Percentiles rank a stretch among this genome's conserved stretches.
Conservation (phyloP, 2,113 vertebrate genomes). For the Eupsittula cactorum region DNA sequence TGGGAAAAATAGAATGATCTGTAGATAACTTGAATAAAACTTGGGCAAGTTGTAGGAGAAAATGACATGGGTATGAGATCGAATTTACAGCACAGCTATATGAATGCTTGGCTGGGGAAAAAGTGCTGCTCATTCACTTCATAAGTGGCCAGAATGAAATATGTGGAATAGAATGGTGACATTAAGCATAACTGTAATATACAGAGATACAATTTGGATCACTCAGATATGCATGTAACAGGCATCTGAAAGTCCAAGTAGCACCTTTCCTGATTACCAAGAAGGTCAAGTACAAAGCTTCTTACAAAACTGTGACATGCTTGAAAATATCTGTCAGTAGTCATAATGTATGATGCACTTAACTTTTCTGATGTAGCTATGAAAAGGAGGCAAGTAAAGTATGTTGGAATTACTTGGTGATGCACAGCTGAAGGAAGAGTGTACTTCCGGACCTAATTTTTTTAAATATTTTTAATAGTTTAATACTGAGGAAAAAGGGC, state of each 20-base stretch:
- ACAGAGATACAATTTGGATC: background rate
- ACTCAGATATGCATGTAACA: background rate
- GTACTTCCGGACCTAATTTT: constrained; percentile 26
- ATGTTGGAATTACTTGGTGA: background rate
- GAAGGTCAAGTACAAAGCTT: constrained; percentile 18
- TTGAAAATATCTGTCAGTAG: constrained; percentile 60
- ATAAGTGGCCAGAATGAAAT: background rate
- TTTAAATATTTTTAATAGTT: background rate
- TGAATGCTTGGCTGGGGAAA: background rate
- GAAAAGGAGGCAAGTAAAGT: background rate
- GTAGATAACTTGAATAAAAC: constrained; percentile 41
- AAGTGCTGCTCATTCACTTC: background rate
- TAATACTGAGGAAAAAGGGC: background rate
- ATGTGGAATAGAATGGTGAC: background rate
- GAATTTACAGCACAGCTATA: background rate
- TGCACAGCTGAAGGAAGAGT: constrained; percentile 20
- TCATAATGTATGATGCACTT: background rate
- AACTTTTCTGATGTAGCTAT: constrained; percentile 18
- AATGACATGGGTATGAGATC: constrained; percentile 18
- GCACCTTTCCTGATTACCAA: constrained; percentile 29
- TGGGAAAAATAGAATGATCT: background rate
- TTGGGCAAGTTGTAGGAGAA: background rate
- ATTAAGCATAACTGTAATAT: background rate
- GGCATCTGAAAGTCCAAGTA: constrained; percentile 15
- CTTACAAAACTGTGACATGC: constrained; percentile 19